Base-by-base conservation (phyloP, 2,888 invertebrate species). In the Ophion obscuratus region DNA sequence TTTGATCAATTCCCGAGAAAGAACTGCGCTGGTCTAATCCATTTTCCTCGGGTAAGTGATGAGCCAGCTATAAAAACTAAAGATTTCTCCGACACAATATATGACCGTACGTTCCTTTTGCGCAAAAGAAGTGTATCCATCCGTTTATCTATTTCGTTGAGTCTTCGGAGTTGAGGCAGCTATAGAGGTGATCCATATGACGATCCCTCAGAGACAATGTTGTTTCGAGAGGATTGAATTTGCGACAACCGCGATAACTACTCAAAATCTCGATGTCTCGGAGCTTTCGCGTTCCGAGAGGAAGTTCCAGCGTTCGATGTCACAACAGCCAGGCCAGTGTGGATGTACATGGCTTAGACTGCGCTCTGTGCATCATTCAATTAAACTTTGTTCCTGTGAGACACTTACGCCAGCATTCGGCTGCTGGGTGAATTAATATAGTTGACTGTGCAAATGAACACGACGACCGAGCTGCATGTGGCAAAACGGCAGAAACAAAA, bases 11-110 rank as follows among this genome's bases (percentile, higher is more conserved):
- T 17, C 9, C 7, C 27, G 53, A 53, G 68, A 70, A 70, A 70
- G 27, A 27, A n/a, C 27, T 70, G 31, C 53, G 53, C 70, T 70
- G 70, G 31, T 70, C 31, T 10, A 47, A 57, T 73, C 59, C 73
- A 73, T 59, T 73, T 36, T 73, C 57, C 31, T 20, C 36, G 9
- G 59, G 20, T 57, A 31, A 59, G 7, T 31, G 27, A 59, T 59
- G 57, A 73, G 36, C 24, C 73, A 57, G 27, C 57, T 11, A 2
- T 17, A 17, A 27, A 59, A 73, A 73, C 57, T 36, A 31, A 57
- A 57, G 57, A 73, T 31, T 57, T 5, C 73, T 73, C n/a, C 53
- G 36, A 59, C 59, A 11, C n/a, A 59, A 36, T 59, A 20, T 59
- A n/a, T 36, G 59, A 73, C 59, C 73, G 70, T 27, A 10, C 14